A percentile compares a stretch with the other conserved stretches of the same genome.
phyloP scores from a whole-genome alignment of 2,113 vertebrate genomes.

The Beaufortia kweichowensis region DNA sequence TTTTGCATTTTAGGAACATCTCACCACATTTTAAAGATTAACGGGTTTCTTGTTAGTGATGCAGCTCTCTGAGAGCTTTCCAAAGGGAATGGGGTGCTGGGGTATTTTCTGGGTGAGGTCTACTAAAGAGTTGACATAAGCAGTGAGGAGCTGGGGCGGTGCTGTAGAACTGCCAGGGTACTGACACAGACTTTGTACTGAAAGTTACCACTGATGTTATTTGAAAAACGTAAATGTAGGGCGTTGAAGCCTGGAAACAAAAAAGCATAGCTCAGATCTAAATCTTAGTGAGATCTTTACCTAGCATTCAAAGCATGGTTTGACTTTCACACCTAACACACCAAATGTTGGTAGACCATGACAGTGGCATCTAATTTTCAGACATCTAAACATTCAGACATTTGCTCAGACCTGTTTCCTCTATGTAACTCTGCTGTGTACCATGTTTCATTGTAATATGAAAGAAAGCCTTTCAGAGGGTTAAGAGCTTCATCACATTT shows the following conservation, averaged over 20 bases:
- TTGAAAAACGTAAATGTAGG: constrained; percentile 17
- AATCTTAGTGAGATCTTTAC: background rate
- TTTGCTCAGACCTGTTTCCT: too few relatives aligned
- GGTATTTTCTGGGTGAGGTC: constrained; percentile 48
- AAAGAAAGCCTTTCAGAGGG: too few relatives aligned
- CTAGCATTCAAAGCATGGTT: background rate
- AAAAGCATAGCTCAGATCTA: background rate
- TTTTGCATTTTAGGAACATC: constrained; percentile 41
- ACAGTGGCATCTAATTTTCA: background rate
- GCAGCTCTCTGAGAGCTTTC: constrained; percentile 16
- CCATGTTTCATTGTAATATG: background rate
- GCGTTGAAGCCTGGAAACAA: constrained; percentile 14
- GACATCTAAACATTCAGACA: too few relatives aligned
- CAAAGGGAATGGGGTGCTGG: constrained; percentile 18
- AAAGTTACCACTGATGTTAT: constrained; percentile 22
- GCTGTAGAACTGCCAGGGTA: constrained; percentile 34
- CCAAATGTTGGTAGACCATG: too few relatives aligned
- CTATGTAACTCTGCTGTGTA: too few relatives aligned
- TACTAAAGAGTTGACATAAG: constrained; percentile 42
- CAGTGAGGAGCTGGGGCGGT: constrained; percentile 29
- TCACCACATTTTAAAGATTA: constrained; percentile 19
- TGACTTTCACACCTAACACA: too few relatives aligned
- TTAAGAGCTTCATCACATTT: too few relatives aligned
- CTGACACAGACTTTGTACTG: constrained; percentile 33
- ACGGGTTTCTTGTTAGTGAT: constrained; percentile 18